Conservation (phyloP, 2,113 vertebrate species). For the Ranitomeya variabilis region DNA sequence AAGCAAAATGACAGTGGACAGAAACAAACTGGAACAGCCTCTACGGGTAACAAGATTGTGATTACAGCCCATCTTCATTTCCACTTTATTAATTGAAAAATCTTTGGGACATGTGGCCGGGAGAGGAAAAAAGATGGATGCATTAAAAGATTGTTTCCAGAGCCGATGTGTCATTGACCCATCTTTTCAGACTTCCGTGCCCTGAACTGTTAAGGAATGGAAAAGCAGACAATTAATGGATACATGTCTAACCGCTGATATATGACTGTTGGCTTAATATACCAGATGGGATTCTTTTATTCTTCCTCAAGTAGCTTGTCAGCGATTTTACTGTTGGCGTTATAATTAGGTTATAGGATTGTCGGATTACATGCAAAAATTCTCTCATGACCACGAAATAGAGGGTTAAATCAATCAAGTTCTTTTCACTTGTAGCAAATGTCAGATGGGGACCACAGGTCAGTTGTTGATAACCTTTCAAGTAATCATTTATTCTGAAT, state of each 20-base stretch:
- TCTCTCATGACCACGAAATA: not conserved
- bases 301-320: conserved; percentile 24
- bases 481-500: conserved; percentile 16
- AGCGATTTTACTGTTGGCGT: conserved; percentile 1
- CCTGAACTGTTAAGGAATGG: conserved; percentile 27
- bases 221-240: conserved; percentile 39
- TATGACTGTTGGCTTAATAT: conserved; percentile 43
- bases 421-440: not conserved
- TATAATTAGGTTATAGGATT: not conserved
- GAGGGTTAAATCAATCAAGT: conserved; percentile 25
- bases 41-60: conserved; percentile 56
- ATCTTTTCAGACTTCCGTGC: not conserved
- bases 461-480: conserved; percentile 20
- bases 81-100: conserved; percentile 58
- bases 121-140: conserved; percentile 53
- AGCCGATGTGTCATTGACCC: conserved; percentile 36
- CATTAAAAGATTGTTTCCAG: conserved; percentile 49
- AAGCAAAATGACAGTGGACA: conserved; percentile 58
- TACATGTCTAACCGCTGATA: conserved; percentile 36
- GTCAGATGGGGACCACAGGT: conserved; percentile 4
- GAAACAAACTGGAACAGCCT: conserved; percentile 47
- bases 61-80: conserved; percentile 56
- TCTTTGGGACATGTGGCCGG: conserved; percentile 55
- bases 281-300: conserved; percentile 45
- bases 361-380: not conserved